Conservation (phyloP, 2,797 vertebrate species). For the Halcyon smyrnensis region DNA sequence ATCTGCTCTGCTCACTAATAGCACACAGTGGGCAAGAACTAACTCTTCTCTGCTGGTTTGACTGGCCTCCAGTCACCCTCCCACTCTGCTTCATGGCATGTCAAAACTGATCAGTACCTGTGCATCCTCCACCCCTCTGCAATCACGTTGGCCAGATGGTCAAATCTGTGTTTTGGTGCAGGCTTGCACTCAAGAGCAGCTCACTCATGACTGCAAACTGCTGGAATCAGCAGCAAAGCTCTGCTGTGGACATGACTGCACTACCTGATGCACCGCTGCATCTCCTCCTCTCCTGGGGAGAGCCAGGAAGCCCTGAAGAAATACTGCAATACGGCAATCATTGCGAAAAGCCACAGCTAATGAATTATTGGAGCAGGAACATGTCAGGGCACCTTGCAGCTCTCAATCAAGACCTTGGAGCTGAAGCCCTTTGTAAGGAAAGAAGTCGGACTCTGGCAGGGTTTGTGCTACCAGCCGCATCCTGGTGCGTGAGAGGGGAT, state of each 20-base stretch:
- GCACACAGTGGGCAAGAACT: fast-evolving
- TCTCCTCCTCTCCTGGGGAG: background rate
- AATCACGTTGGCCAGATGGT: background rate
- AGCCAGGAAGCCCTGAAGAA: conserved; percentile 8
- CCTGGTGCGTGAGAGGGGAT: background rate
- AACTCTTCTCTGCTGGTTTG: background rate
- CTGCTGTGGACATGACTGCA: fast-evolving
- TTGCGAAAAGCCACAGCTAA: background rate
- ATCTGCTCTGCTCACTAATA: background rate
- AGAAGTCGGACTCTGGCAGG: background rate
- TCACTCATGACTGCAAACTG: background rate
- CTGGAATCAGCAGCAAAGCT: conserved; percentile 7
- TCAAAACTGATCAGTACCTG: conserved; percentile 36
- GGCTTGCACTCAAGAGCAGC: background rate
- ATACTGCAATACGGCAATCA: background rate
- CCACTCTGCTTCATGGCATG: background rate
- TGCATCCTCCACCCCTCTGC: background rate
- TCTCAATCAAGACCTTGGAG: background rate
- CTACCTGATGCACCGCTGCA: background rate
- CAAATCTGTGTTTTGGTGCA: background rate
- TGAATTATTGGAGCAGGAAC: background rate
- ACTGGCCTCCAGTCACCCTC: background rate
- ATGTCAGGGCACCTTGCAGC: background rate
- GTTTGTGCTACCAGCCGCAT: background rate
- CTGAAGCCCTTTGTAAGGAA: background rate